Evolutionary conservation across 2,113 vertebrate genomes (phyloP).

Genomic region (Sorex araneus): DNA sequence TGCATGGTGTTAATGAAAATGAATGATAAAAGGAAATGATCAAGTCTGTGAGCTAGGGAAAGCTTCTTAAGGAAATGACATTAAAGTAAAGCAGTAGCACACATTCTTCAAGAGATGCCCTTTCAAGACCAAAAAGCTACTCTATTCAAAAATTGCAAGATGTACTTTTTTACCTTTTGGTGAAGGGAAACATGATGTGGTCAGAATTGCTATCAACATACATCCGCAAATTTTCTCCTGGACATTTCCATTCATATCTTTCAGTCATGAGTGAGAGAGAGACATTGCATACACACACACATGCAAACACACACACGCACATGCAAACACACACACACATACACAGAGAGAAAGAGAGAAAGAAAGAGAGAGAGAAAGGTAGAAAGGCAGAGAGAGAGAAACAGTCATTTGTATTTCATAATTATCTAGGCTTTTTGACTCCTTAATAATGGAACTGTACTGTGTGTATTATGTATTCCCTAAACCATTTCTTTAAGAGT

Average conservation of each 20-base stretch:
- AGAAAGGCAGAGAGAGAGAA: not conserved
- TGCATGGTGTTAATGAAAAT: not conserved
- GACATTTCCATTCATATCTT: not conserved
- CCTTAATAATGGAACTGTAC: not conserved
- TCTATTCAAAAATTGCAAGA: not conserved
- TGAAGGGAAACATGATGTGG: accelerated
- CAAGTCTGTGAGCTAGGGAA: not conserved
- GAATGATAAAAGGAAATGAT: not conserved
- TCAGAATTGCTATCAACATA: not conserved
- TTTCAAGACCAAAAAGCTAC: not conserved
- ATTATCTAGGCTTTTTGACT: not conserved
- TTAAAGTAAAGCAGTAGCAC: not conserved
- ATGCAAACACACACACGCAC: too few species aligned
- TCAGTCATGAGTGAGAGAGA: not conserved
- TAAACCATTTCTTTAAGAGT: not conserved
- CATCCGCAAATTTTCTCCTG: not conserved
- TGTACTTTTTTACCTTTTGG: not conserved
- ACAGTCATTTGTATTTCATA: not conserved
- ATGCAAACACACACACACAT: too few species aligned
- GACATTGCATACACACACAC: too few species aligned
- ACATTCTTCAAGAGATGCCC: not conserved
- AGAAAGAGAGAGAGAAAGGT: too few species aligned
- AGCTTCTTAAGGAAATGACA: not conserved
- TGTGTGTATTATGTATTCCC: not conserved
- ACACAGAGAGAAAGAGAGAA: too few species aligned